phyloP scores from a whole-genome alignment of 2,888 invertebrate genomes.

The Leistus spinibarbis region DNA sequence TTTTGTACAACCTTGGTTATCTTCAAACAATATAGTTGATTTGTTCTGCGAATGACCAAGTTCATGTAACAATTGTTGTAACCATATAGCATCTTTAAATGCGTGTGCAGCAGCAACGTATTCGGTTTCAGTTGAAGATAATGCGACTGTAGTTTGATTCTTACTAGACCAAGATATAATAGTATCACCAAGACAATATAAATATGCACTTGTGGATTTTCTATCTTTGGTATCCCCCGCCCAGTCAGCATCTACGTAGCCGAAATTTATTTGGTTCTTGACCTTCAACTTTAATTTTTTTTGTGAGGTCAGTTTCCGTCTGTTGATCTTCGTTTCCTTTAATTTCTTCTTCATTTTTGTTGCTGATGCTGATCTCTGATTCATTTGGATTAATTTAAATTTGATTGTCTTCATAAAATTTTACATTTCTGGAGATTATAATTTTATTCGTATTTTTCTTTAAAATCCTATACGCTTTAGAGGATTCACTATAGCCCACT shows the following conservation, averaged over 20 bases:
- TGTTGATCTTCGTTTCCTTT: too few relatives aligned
- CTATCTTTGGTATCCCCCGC: background rate
- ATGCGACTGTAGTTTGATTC: background rate
- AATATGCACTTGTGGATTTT: slow-evolving; percentile 10
- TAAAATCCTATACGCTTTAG: slow-evolving; percentile 44
- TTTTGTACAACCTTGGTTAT: slow-evolving; percentile 14
- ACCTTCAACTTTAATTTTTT: too few relatives aligned
- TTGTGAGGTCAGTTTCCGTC: background rate
- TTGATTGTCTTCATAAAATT: too few relatives aligned
- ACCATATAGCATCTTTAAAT: slow-evolving; percentile 7
- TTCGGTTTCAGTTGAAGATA: slow-evolving; percentile 12
- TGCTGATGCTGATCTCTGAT: background rate
- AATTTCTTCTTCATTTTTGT: too few relatives aligned
- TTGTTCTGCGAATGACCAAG: background rate
- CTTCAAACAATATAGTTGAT: background rate
- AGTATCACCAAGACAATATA: background rate
- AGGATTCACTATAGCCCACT: slow-evolving; percentile 42
- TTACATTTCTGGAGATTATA: slow-evolving; percentile 38
- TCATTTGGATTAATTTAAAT: too few relatives aligned
- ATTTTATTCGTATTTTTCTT: slow-evolving; percentile 31
- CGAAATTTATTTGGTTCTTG: too few relatives aligned
- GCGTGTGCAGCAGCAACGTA: slow-evolving; percentile 8
- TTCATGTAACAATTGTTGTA: slow-evolving; percentile 5
- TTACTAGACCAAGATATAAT: slow-evolving; percentile 4
- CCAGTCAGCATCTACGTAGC: background rate